Percentiles rank a stretch among this genome's conserved stretches.
Evolutionary conservation across 2,797 vertebrate species (phyloP).

Genomic region (Oreonectes daqikongensis): DNA sequence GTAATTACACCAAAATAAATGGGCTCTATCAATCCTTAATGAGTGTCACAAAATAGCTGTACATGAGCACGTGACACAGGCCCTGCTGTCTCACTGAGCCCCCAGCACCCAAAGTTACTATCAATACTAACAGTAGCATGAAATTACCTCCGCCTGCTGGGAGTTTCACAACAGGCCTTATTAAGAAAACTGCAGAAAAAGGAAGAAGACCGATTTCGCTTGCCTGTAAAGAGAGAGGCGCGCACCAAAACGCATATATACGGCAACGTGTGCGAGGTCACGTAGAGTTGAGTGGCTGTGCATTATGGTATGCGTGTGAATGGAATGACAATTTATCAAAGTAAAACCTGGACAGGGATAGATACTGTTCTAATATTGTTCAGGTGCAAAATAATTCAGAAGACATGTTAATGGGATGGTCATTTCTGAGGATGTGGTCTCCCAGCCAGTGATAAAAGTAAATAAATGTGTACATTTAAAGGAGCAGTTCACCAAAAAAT

Average conservation of each 20-base stretch:
- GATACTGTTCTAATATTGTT: background rate
- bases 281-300: background rate
- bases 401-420: background rate
- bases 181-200: constrained; percentile 73
- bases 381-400: background rate
- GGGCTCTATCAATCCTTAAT: constrained; percentile 55
- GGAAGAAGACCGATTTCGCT: constrained; percentile 63
- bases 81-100: constrained; percentile 65
- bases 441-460: no score
- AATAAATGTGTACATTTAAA: background rate
- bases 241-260: background rate
- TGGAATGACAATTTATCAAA: background rate
- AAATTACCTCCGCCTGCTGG: constrained; percentile 77
- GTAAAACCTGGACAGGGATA: background rate
- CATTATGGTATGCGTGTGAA: constrained; percentile 21
- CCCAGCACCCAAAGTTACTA: constrained; percentile 64
- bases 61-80: constrained; percentile 55
- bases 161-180: constrained; percentile 75
- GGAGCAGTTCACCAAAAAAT: background rate
- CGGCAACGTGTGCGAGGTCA: background rate
- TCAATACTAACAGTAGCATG: constrained; percentile 79
- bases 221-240: constrained; percentile 1
- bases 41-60: constrained; percentile 45
- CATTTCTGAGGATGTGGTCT: background rate
- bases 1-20: constrained; percentile 51